Evolutionary conservation across 2,113 vertebrate genomes (phyloP), one percentile per base, ranked within the genome.

Genomic region (Grammomys dolichurus): DNA sequence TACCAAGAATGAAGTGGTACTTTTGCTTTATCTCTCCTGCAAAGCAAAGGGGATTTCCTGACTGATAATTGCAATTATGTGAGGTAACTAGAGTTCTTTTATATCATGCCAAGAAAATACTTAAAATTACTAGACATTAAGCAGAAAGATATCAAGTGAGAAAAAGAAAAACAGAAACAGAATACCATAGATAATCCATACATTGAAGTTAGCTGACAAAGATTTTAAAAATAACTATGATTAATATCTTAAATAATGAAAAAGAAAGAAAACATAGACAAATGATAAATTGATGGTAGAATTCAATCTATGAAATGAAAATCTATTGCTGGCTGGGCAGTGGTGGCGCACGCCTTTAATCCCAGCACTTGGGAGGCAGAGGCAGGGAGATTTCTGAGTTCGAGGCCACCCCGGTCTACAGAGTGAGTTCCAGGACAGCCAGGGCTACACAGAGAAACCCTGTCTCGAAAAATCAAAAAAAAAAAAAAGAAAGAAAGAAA

Each of bases 81-180:
- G 80, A 65, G 78, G 8, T 31, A 81, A 40, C 36, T 91, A 67
- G 5, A 86, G 54, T 58, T 87, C 28, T 89, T 72, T 72, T 54
- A 72, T 81, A 72, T 56, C 31, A 51, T 73, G 19, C 56, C 31
- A 54, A 93, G 72, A 95, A 87, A 95, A 81, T 84, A 58, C 73
- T 67, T 58, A 96, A 95, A 78, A 67, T 89, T 76, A 88, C 10
- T 75, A 69, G 87, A 73, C 17, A 77, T 58, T 48, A 94, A 87
- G 58, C 77, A 40, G 9, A 22, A 94, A 81, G 46, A 76, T 67
- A 89, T 0, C 4, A 40, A 90, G 43, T 48, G 28, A 67, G 63
- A 67, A n/a, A 65, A 85, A 46, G 65, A 73, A 86, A 93, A 72
- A 43, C 1, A 87, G 63, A 28, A 54, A 67, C 9, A 81, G 36